Conservation (phyloP, 2,888 invertebrate species). For the Petrophora chlorosata region DNA sequence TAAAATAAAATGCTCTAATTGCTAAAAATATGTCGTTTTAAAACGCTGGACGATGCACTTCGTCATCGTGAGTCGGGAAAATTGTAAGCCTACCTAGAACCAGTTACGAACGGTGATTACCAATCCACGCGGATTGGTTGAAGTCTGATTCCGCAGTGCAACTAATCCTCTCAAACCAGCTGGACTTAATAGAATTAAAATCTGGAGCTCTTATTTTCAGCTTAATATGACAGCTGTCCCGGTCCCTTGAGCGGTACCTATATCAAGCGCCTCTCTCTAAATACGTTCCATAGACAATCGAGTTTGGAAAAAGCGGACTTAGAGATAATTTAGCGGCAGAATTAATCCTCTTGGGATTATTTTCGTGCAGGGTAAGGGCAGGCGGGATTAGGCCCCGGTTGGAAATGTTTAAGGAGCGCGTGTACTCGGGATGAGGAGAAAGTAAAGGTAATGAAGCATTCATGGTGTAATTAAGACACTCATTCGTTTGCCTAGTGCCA, state of each 20-base stretch:
- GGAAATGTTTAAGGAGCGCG: slow-evolving; percentile 23
- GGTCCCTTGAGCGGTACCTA: slow-evolving; percentile 16
- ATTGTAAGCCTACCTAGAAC: too few species aligned
- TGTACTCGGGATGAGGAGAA: slow-evolving; percentile 14
- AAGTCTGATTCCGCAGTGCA: neutral
- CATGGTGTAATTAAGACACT: neutral
- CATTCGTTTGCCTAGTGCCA: too few species aligned
- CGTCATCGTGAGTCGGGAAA: too few species aligned
- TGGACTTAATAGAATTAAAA: slow-evolving; percentile 22
- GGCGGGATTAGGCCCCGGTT: slow-evolving; percentile 25
- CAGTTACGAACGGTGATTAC: neutral
- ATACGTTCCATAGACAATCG: slow-evolving; percentile 29
- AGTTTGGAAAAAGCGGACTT: slow-evolving; percentile 41
- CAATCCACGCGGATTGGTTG: neutral
- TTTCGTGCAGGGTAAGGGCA: slow-evolving; percentile 40
- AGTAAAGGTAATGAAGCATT: neutral
- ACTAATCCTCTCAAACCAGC: slow-evolving; percentile 6
- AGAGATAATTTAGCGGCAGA: slow-evolving; percentile 53
- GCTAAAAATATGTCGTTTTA: too few species aligned
- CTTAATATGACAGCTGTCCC: slow-evolving; percentile 27
- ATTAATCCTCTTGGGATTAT: slow-evolving; percentile 57
- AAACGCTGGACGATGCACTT: too few species aligned
- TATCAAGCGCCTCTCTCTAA: slow-evolving; percentile 21
- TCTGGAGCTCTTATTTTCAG: slow-evolving; percentile 19
- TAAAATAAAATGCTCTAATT: too few species aligned